These are phyloP conservation scores for Pangasius sanitwongsei DNA, from an alignment of 2,797 vertebrate genomes.

Conservation along the genomic window DNA sequence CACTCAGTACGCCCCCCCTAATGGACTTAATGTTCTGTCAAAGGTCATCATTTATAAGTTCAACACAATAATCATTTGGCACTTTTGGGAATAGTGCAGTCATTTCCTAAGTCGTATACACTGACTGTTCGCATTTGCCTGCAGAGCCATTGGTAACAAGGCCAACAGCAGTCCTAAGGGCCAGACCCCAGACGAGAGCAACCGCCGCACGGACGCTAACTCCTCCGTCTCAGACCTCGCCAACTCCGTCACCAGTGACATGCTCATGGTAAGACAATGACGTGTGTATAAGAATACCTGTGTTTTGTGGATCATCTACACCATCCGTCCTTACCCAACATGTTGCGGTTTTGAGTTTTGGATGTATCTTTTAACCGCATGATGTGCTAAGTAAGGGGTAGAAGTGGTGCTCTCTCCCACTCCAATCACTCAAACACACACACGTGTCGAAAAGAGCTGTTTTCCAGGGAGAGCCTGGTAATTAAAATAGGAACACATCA, in stretches of 20 bases:
- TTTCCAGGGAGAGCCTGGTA: constrained; percentile 63
- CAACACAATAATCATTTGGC: not conserved
- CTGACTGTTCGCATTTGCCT: not conserved
- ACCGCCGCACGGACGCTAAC: constrained; percentile 76
- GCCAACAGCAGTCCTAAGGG: constrained; percentile 75
- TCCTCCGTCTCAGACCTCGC: constrained; percentile 92
- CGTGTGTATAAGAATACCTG: not conserved
- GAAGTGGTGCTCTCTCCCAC: constrained; percentile 27
- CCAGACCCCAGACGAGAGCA: constrained; percentile 74
- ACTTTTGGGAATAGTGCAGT: not conserved
- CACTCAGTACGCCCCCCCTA: too few relatives aligned
- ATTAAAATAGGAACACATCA: constrained; percentile 68
- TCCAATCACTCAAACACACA: constrained; percentile 22
- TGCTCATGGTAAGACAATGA: constrained; percentile 86
- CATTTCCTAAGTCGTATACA: not conserved
- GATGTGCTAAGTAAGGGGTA: constrained; percentile 28
- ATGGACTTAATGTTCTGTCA: not conserved
- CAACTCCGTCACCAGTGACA: constrained; percentile 97
- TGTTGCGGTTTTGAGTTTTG: not conserved
- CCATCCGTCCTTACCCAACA: not conserved
- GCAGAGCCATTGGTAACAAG: constrained; percentile 71
- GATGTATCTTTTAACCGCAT: constrained; percentile 38
- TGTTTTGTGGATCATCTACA: not conserved
- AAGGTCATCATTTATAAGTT: not conserved
- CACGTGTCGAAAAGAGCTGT: constrained; percentile 47